A percentile compares a stretch with the other conserved stretches of the same genome.
These are phyloP conservation scores for Poecilia latipinna DNA, from an alignment of 2,113 vertebrate species.

Conservation along the genomic window DNA sequence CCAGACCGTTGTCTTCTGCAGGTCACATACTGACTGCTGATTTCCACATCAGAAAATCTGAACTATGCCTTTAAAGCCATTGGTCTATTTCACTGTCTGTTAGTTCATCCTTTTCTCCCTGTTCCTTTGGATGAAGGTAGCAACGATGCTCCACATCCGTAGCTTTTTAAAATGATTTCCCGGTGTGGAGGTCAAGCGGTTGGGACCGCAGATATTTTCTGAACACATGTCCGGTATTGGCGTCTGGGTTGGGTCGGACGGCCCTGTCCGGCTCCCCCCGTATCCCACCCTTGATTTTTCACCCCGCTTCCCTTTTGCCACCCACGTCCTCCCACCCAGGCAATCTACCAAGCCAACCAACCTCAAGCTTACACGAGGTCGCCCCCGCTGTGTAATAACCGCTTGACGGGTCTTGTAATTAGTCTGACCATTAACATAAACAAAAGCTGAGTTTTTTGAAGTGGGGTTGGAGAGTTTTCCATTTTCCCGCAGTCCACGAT, in stretches of 20 bases:
- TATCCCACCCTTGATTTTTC: conserved; percentile 37
- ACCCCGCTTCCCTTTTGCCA: conserved; percentile 40
- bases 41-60: too few relatives aligned
- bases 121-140: conserved; percentile 20
- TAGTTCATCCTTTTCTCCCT: conserved; percentile 3
- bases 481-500: conserved; percentile 5
- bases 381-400: conserved; percentile 39
- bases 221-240: conserved; percentile 61
- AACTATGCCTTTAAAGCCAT: conserved; percentile 5
- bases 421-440: conserved; percentile 40
- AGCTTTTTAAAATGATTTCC: conserved; percentile 6
- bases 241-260: conserved; percentile 39
- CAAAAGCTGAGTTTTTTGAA: conserved; percentile 27
- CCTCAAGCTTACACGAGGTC: conserved; percentile 58
- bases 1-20: too few relatives aligned
- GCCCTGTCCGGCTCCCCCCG: conserved; percentile 18
- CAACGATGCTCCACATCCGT: neutral
- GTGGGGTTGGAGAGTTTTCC: conserved; percentile 37
- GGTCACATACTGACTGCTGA: neutral
- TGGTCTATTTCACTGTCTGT: neutral
- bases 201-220: conserved; percentile 31
- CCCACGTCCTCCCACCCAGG: conserved; percentile 53
- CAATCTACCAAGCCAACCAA: conserved; percentile 47
- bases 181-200: conserved; percentile 4
- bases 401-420: conserved; percentile 53